Percentiles rank a stretch among this genome's conserved stretches.
Evolutionary conservation across 2,888 invertebrate species (phyloP).

Genomic region (Eilema depressum): DNA sequence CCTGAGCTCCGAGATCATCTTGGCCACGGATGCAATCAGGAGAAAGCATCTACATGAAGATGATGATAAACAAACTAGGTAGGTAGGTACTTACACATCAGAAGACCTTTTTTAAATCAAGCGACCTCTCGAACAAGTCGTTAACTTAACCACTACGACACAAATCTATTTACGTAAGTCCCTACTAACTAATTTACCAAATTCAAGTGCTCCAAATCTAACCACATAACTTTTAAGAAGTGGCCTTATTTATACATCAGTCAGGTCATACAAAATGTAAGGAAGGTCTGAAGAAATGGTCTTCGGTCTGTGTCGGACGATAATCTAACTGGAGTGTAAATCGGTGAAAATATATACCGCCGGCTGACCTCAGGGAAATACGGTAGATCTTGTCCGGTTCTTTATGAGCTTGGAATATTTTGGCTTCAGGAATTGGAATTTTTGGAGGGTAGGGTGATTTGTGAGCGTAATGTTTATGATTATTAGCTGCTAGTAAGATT

Average conservation of each 20-base stretch:
- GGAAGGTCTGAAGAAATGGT: conserved; percentile 13
- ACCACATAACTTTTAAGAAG: conserved; percentile 14
- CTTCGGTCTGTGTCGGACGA: conserved; percentile 32
- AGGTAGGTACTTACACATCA: no score
- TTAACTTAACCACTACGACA: no score
- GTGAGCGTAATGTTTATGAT: conserved; percentile 7
- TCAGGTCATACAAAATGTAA: conserved; percentile 28
- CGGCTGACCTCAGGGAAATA: conserved; percentile 47
- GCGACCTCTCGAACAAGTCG: no score
- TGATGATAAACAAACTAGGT: no score
- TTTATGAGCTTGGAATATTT: conserved; percentile 45
- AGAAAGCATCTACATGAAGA: no score
- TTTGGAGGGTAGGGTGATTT: conserved; percentile 19
- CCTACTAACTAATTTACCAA: conserved; percentile 16
- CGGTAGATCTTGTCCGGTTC: conserved; percentile 28
- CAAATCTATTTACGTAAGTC: not conserved
- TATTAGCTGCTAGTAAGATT: not conserved
- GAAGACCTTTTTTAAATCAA: no score
- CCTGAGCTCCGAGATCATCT: no score
- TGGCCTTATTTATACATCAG: conserved; percentile 18
- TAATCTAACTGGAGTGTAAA: conserved; percentile 45
- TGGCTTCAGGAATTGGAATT: conserved; percentile 16
- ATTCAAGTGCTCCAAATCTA: conserved; percentile 12
- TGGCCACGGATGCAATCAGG: no score
- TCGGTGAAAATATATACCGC: conserved; percentile 48